These are phyloP conservation scores for Cossypha dichroa DNA, from an alignment of 2,797 vertebrate genomes.

Conservation along the genomic window DNA sequence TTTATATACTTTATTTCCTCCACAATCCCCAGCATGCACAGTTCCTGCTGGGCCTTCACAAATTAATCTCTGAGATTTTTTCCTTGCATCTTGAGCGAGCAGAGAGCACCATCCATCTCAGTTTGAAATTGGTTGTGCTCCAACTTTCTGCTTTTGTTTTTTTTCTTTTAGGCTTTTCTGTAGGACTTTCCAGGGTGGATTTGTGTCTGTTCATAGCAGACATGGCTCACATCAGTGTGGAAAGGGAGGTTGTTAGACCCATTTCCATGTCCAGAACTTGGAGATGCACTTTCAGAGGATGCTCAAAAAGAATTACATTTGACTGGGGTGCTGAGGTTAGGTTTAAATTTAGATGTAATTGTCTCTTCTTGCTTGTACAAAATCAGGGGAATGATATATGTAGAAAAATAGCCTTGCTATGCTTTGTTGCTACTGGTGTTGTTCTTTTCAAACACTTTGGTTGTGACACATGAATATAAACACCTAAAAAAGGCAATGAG, in stretches of 20 bases:
- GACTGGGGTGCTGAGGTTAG: background rate
- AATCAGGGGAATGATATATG: background rate
- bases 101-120: constrained; percentile 14
- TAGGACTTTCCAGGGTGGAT: background rate
- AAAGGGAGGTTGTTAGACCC: background rate
- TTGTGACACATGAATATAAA: background rate
- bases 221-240: background rate
- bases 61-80: constrained; percentile 44
- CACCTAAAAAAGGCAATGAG: background rate
- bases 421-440: background rate
- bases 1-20: constrained; percentile 28
- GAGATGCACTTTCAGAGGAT: background rate
- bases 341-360: background rate
- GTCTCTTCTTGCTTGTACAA: background rate
- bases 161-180: background rate
- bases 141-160: background rate
- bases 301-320: background rate
- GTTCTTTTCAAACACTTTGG: background rate
- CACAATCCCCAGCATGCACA: background rate
- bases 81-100: background rate
- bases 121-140: background rate
- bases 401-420: background rate
- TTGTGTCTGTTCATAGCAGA: background rate
- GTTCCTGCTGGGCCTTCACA: constrained; percentile 43
- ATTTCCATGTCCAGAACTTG: background rate